A percentile compares a stretch with the other conserved stretches of the same genome.
Evolutionary conservation across 1,140 invertebrate genomes (phyloP).

Genomic region (Akabosia matsudoensis): DNA sequence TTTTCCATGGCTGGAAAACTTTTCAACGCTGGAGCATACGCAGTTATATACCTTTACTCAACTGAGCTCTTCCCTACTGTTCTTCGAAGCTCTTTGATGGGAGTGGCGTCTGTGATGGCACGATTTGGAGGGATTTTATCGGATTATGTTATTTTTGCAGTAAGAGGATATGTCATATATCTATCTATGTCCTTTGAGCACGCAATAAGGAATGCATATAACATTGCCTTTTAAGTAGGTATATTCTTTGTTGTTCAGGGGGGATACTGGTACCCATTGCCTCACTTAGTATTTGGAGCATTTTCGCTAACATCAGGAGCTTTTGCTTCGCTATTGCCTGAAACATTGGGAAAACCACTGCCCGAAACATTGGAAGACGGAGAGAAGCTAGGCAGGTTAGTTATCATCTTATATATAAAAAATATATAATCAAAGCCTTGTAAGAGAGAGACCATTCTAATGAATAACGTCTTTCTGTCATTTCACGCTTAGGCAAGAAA

Average conservation of each 20-base stretch:
- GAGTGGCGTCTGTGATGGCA: conserved; percentile 68
- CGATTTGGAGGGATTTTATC: conserved; percentile 72
- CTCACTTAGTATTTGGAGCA: conserved; percentile 68
- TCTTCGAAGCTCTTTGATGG: conserved; percentile 63
- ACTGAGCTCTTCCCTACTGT: conserved; percentile 80
- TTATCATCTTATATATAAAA: background rate
- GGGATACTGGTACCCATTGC: conserved; percentile 67
- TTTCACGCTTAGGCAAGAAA: too few relatives aligned
- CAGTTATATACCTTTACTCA: conserved; percentile 73
- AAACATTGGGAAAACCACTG: conserved; percentile 69
- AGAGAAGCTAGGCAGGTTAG: conserved; percentile 64
- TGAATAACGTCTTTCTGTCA: too few relatives aligned
- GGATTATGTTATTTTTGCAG: conserved; percentile 66
- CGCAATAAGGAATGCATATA: too few relatives aligned
- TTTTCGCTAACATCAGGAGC: conserved; percentile 63
- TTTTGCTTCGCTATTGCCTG: conserved; percentile 67
- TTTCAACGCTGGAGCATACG: conserved; percentile 74
- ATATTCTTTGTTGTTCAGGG: too few relatives aligned
- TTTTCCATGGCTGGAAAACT: conserved; percentile 78
- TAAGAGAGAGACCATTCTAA: background rate
- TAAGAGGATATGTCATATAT: too few relatives aligned
- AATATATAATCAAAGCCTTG: conserved; percentile 49
- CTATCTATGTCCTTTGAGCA: too few relatives aligned
- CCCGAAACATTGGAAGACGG: conserved; percentile 72
- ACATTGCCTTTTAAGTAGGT: too few relatives aligned